Percentiles rank a stretch among this genome's conserved stretches.
These are phyloP conservation scores for Sprattus sprattus DNA, from an alignment of 2,113 vertebrate species.

Conservation along the genomic window DNA sequence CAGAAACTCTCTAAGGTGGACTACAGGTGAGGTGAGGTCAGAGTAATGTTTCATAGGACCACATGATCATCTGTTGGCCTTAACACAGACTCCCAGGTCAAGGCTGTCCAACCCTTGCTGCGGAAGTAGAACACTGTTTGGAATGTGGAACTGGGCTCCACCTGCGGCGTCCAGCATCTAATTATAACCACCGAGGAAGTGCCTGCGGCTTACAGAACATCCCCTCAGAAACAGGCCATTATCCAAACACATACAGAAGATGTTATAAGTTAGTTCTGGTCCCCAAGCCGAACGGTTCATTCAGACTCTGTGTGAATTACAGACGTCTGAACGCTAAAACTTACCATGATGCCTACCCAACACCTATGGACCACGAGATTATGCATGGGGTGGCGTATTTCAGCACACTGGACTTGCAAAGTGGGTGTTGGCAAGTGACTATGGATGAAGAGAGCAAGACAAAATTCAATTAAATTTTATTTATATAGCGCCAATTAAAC, in stretches of 20 bases:
- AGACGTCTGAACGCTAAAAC: background rate
- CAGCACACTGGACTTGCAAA: no score
- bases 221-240: no score
- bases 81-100: background rate
- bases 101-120: background rate
- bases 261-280: no score
- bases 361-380: slow-evolving; percentile 22
- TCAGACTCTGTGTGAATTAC: no score
- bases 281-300: no score
- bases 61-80: background rate
- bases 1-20: background rate
- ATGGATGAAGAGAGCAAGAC: no score
- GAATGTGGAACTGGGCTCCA: background rate
- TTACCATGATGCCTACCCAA: slow-evolving; percentile 28
- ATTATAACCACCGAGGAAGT: background rate
- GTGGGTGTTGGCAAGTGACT: no score
- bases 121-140: background rate
- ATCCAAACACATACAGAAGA: no score
- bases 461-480: no score
- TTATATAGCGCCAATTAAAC: no score
- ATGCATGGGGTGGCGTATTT: slow-evolving; percentile 14
- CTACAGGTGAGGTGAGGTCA: background rate
- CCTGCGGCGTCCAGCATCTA: background rate
- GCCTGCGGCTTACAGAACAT: slow-evolving; percentile 9
- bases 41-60: background rate